Evolutionary conservation across 2,113 vertebrate species (phyloP).

Genomic region (Rhinichthys klamathensis): DNA sequence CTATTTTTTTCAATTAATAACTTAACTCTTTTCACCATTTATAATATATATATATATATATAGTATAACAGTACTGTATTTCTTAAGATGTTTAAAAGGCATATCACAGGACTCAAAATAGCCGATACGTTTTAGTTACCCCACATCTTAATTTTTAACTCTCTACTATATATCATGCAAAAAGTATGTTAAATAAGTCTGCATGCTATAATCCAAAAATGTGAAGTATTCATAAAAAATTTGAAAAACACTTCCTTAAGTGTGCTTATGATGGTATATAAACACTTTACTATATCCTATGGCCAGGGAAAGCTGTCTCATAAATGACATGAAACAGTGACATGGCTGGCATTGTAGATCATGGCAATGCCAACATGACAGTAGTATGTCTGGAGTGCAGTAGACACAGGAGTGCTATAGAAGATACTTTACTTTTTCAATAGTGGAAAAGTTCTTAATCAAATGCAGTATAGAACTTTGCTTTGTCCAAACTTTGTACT

Average conservation of each 20-base stretch:
- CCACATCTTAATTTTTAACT: not conserved
- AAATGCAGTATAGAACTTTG: not conserved
- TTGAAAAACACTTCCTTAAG: not conserved
- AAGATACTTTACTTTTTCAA: not conserved
- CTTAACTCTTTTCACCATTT: too few species aligned
- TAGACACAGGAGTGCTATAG: not conserved
- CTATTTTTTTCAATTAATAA: too few species aligned
- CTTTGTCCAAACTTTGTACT: not conserved
- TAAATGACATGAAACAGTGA: not conserved
- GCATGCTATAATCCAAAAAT: not conserved
- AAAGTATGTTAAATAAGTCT: not conserved
- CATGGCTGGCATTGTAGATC: not conserved
- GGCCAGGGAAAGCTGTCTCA: not conserved
- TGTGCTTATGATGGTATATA: not conserved
- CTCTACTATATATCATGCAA: not conserved
- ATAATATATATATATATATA: too few species aligned
- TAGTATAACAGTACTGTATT: not conserved
- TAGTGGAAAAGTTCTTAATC: not conserved
- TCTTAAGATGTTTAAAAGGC: not conserved
- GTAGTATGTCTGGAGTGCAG: not conserved
- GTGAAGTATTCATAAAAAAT: not conserved
- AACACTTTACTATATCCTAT: not conserved
- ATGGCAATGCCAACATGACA: not conserved
- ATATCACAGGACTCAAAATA: not conserved
- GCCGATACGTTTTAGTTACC: not conserved